phyloP scores from a whole-genome alignment of 2,113 vertebrate genomes.

The Pelodiscus sinensis region DNA sequence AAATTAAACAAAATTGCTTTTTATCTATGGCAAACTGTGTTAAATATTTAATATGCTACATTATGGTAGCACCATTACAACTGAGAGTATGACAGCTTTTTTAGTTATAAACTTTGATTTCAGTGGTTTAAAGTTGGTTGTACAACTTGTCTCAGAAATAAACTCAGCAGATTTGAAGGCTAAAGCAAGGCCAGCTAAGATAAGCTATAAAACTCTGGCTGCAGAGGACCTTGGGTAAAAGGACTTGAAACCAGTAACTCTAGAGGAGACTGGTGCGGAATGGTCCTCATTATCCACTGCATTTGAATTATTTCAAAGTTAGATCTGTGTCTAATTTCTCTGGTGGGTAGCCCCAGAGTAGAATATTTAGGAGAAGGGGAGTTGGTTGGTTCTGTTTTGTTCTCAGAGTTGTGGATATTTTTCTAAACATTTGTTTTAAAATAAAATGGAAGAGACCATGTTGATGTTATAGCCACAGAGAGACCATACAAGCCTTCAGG shows the following conservation, averaged over 20 bases:
- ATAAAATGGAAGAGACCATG: too few relatives aligned
- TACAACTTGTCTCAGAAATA: conserved; percentile 32
- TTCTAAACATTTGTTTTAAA: too few relatives aligned
- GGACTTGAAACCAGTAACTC: not conserved
- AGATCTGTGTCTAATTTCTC: conserved; percentile 16
- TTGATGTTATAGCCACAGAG: too few relatives aligned
- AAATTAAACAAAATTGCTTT: conserved; percentile 74
- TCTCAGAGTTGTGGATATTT: too few relatives aligned
- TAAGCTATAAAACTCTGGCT: not conserved
- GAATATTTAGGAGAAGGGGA: not conserved
- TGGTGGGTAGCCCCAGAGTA: conserved; percentile 22
- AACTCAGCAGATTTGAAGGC: not conserved
- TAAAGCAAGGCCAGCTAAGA: not conserved
- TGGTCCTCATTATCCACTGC: not conserved
- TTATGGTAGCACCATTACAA: conserved; percentile 40
- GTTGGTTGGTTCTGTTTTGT: too few relatives aligned
- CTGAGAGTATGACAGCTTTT: conserved; percentile 35
- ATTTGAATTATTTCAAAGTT: conserved; percentile 38
- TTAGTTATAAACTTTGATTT: not conserved
- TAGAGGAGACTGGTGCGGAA: not conserved
- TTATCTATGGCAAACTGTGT: conserved; percentile 69
- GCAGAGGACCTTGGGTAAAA: not conserved
- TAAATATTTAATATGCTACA: conserved; percentile 73
- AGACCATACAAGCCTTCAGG: too few relatives aligned
- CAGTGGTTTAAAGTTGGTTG: not conserved